Percentiles rank a stretch among this genome's conserved stretches.
Evolutionary conservation across 1,140 invertebrate genomes (phyloP).

Genomic region (Apis laboriosa): DNA sequence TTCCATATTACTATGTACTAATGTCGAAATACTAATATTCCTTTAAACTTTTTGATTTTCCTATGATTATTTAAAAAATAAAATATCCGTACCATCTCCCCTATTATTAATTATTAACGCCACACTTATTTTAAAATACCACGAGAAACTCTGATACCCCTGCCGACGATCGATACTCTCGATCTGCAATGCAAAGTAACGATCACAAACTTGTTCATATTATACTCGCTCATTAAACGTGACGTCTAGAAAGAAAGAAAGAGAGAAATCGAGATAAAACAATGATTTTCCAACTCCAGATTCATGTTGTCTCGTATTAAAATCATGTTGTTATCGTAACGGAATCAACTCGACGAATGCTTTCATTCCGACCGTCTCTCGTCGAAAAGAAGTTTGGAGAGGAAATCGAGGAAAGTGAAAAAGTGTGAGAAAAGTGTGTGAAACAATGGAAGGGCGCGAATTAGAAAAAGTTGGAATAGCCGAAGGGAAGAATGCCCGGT

Average conservation of each 20-base stretch:
- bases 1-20: too few relatives aligned
- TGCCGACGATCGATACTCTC: constrained; percentile 14
- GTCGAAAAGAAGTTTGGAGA: too few relatives aligned
- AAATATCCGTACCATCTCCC: too few relatives aligned
- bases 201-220: constrained; percentile 10
- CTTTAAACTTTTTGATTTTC: too few relatives aligned
- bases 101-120: too few relatives aligned
- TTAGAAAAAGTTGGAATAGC: not conserved
- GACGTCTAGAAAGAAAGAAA: not conserved
- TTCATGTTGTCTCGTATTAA: not conserved
- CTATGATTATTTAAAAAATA: too few relatives aligned
- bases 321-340: not conserved
- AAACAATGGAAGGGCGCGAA: not conserved
- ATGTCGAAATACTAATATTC: too few relatives aligned
- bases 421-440: too few relatives aligned
- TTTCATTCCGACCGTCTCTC: not conserved
- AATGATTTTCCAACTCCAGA: not conserved
- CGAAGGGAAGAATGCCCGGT: not conserved
- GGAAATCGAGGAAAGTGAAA: not conserved
- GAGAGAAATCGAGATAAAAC: not conserved
- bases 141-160: not conserved
- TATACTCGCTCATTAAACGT: constrained; percentile 32
- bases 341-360: not conserved
- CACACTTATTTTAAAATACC: not conserved
- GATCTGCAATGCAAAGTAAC: constrained; percentile 38